phyloP scores from a whole-genome alignment of 2,888 invertebrate species.

The Fabriciana adippe region DNA sequence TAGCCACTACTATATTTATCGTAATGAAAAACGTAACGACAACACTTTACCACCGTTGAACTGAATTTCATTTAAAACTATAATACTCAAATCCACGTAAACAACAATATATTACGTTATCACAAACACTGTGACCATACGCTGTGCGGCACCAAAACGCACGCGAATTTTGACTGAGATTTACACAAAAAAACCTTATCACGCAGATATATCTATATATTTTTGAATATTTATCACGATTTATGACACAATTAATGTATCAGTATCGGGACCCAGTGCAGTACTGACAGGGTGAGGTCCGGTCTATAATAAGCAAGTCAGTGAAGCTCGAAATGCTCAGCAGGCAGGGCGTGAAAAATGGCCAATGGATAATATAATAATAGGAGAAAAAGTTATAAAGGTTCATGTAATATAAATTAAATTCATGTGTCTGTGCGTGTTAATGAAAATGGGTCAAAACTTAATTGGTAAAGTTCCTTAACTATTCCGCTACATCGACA shows the following conservation, averaged over 20 bases:
- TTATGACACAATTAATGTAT: conserved; percentile 30
- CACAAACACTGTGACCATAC: not conserved
- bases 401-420: conserved; percentile 9
- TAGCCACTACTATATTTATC: too few relatives aligned
- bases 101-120: not conserved
- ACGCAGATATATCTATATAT: not conserved
- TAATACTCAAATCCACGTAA: not conserved
- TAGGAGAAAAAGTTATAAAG: conserved; percentile 14
- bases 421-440: conserved; percentile 4
- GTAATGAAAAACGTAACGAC: too few relatives aligned
- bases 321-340: conserved; percentile 57
- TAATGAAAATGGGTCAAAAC: not conserved
- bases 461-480: not conserved
- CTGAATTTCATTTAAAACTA: too few relatives aligned
- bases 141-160: not conserved
- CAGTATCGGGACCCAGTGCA: conserved; percentile 50
- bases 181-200: not conserved
- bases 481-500: not conserved
- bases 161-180: not conserved
- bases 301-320: conserved; percentile 63
- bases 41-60: too few relatives aligned
- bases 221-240: not conserved
- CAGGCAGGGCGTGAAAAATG: conserved; percentile 62
- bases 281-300: conserved; percentile 49
- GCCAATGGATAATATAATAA: conserved; percentile 37